Evolutionary conservation across 2,113 vertebrate genomes (phyloP), one percentile per base, ranked within the genome.

Genomic region (Platysternon megacephalum): DNA sequence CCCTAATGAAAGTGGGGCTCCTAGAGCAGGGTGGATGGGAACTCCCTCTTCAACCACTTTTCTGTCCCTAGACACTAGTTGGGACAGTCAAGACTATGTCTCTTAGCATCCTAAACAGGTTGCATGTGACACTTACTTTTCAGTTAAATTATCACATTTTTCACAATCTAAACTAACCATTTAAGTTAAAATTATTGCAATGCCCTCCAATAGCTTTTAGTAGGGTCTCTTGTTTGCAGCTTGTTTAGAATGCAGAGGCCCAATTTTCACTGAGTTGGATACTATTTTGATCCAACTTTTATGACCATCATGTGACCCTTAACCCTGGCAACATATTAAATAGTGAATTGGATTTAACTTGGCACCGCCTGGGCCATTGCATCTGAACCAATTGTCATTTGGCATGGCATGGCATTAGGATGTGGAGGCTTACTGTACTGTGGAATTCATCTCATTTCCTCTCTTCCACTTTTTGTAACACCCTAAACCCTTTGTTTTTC

Each of bases 11-110:
- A 90, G 32, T 32, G 86, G 8, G 28, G 32, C 8, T 85, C 35
- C 65, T 89, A 1, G 2, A 85, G 72, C 0, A 0, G 32, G 79
- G 44, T 4, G 1, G 46, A 91, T 16, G 80, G 2, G 79, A n/a
- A 16, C 53, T 72, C 51, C 29, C 11, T 87, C 24, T 48, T 78
- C 79, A 8, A n/a, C 2, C 80, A 42, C 86, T 19, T 26, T 93
- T 68, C 79, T 92, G 74, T 92, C 91, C 78, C 84, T 8, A 51
- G 42, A 35, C 81, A 26, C 58, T 86, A 35, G 85, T 87, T 90
- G 68, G 58, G 82, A 32, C 56, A 32, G 56, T 29, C 56, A 58
- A 58, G 56, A 28, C 26, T 58, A 13, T 32, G 28, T 61, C 56
- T 61, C 11, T 32, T 32, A 32, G 12, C 56, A 32, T 14, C 29